Base-by-base conservation (phyloP, 2,888 invertebrate genomes). In the Patella depressa region DNA sequence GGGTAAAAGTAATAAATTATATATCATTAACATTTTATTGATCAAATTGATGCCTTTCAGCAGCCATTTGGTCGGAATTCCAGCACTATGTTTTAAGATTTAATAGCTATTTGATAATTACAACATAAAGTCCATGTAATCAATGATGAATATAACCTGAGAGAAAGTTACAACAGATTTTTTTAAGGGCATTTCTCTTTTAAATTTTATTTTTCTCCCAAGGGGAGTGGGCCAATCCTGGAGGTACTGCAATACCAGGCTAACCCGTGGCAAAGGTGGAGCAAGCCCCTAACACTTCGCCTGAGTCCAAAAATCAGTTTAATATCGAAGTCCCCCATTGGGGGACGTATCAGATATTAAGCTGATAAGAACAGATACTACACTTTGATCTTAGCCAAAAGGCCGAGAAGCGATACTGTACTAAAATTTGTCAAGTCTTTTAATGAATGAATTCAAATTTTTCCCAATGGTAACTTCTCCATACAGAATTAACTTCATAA, bases 161-260 rank as follows among this genome's bases (percentile, higher is more conserved):
- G 2, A 45, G 34, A 45, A 45, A 45, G 34, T 5, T 45, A 3
- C 24, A 0, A 24, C 24, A 24, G 24, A 24, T 34, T 45, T 45
- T 5, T 45, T 45, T 24, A 5, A 11, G 19, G 34, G n/a, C 19
- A 45, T 7, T 45, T 11, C 19, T 19, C 19, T 65, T 19, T 65
- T 19, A 24, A 3, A 2, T 24, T 65, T n/a, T 12, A 77, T 79
- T 74, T 80, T 74, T 80, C 82, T 79, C 82, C 80, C 69, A 69
- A 75, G 81, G 81, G 81, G 80, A 82, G 84, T 86, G 86, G 85
- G 84, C 85, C 84, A 78, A 77, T 83, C 94, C 93, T 93, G 93
- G 93, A 93, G 92, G 93, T 94, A 94, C 93, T 94, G 94, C 94
- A 94, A 94, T 94, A 93, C 94, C 93, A 92, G 83, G 94, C 93